Evolutionary conservation across 2,113 vertebrate genomes (phyloP), one percentile per base, ranked within the genome.

Genomic region (Nansenia antarctica): DNA sequence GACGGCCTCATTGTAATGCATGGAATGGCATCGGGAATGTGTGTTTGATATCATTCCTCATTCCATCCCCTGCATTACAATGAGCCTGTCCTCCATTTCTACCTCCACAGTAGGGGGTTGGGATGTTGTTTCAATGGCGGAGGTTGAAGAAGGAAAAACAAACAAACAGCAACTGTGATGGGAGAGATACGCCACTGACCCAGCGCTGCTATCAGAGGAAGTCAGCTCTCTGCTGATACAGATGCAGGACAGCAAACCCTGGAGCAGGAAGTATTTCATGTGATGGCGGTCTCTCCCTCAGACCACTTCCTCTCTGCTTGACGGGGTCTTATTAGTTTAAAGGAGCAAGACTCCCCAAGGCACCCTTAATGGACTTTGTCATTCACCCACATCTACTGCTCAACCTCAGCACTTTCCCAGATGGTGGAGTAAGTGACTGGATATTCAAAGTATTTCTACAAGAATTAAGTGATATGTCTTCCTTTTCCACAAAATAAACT

Each of bases 231-330:
- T 2, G 12, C 45, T 61, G 37, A 55, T 49, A 62, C 39, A 62
- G 35, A 65, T 34, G 57, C 37, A 65, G 63, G 49, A 32, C 6
- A 12, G 45, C 11, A 11, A 69, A 66, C 70, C 69, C 71, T 62
- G 3, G 70, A 78, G 72, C 61, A 82, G 27, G 72, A 82, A 85
- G 65, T 73, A 61, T 77, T 81, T 85, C 63, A 78, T 66, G 67
- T 62, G 70, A 42, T 34, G 24, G 66, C 63, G 20, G 57, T 63
- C 57, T 18, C 69, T 78, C 63, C 73, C 29, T 63, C 62, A 76
- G 81, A 9, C 72, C 34, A 69, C 81, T 86, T 87, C 83, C 86
- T 81, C 67, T 84, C 84, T 6, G 77, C 73, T 65, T 68, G 67
- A 85, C 79, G 75, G n/a, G 75, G 75, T 78, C 68, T 54, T 55